phyloP scores from a whole-genome alignment of 2,113 vertebrate genomes.

The sheep (Ovis aries) region DNA sequence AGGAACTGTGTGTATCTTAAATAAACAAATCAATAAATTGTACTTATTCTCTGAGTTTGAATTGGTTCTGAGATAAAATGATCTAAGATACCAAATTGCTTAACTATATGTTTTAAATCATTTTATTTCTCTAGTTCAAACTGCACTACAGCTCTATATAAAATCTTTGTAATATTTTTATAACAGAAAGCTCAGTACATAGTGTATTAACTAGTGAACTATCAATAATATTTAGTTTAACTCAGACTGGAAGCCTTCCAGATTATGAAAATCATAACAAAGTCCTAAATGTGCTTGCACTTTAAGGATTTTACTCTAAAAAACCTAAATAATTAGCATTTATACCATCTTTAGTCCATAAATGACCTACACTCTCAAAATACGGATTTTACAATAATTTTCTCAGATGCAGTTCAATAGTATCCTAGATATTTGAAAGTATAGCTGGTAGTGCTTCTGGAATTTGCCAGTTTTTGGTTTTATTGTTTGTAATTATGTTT shows the following conservation, averaged over 20 bases:
- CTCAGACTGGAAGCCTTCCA: background rate
- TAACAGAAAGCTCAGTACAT: background rate
- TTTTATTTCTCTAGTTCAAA: conserved; percentile 30
- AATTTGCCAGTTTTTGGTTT: background rate
- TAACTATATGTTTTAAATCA: conserved; percentile 36
- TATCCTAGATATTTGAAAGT: background rate
- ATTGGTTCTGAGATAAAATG: conserved; percentile 34
- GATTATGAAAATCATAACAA: background rate
- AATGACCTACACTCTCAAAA: background rate
- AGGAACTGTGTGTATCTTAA: conserved; percentile 39
- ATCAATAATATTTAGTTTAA: background rate
- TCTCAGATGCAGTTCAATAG: background rate
- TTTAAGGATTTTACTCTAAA: background rate
- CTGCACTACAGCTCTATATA: background rate
- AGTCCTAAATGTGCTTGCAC: background rate
- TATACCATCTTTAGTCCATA: background rate
- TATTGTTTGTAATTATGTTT: background rate
- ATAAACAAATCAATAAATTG: conserved; percentile 57
- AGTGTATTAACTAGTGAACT: background rate
- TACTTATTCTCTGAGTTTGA: conserved; percentile 26
- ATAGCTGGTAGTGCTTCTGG: background rate
- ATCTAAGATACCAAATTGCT: conserved; percentile 12
- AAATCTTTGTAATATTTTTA: conserved; percentile 1
- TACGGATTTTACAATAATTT: background rate
- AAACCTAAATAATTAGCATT: conserved; percentile 1